These are phyloP conservation scores for Vulpes vulpes DNA, from an alignment of 2,113 vertebrate species.

Conservation along the genomic window DNA sequence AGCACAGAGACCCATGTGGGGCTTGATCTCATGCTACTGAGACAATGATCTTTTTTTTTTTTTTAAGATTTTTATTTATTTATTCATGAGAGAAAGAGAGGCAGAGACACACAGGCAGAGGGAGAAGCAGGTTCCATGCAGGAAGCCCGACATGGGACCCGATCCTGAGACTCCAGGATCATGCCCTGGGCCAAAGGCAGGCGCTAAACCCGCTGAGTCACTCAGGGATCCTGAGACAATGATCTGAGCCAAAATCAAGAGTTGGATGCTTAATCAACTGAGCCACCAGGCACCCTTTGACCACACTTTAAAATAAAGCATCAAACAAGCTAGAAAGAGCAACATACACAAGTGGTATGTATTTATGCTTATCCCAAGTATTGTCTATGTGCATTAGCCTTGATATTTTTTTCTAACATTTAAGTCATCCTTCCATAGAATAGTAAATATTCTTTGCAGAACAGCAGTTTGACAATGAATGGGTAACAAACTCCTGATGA, in stretches of 20 bases:
- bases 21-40: not conserved
- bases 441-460: not conserved
- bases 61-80: too few relatives aligned
- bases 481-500: not conserved
- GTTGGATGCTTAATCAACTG: not conserved
- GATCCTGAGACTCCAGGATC: too few relatives aligned
- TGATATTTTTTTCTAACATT: not conserved
- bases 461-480: not conserved
- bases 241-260: not conserved
- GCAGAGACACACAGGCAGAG: too few relatives aligned
- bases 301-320: slow-evolving; percentile 31
- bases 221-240: not conserved
- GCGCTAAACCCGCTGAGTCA: too few relatives aligned
- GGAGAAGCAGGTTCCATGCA: too few relatives aligned
- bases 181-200: too few relatives aligned
- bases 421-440: not conserved
- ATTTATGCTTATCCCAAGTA: not conserved
- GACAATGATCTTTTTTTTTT: not conserved
- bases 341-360: not conserved
- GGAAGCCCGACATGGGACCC: too few relatives aligned
- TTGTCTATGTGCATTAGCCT: not conserved
- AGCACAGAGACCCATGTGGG: not conserved
- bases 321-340: not conserved
- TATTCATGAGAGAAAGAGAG: too few relatives aligned
- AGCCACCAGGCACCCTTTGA: not conserved